Evolutionary conservation across 2,797 vertebrate species (phyloP), one percentile per base, ranked within the genome.

Genomic region (Columba guinea): DNA sequence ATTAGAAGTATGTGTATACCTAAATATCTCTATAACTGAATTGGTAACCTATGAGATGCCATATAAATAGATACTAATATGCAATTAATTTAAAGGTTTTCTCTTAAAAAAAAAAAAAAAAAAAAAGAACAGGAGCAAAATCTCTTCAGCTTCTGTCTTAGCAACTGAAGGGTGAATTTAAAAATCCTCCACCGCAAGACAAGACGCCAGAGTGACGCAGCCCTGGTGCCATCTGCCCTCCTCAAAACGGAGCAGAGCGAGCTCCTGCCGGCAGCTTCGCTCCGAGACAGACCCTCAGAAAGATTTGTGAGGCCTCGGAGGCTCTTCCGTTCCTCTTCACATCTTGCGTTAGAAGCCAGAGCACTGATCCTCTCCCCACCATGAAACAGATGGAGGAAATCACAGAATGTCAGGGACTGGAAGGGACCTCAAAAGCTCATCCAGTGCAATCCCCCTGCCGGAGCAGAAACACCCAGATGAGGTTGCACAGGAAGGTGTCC

Each of bases 11-110:
- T 58, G 84, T 22, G 34, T 10, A 5, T 35, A 73, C 74, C 63
- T 49, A 53, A 92, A 35, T 39, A 80, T 7, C 92, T 75, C 86
- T 69, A 14, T 24, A 89, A 94, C 74, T 39, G 59, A 73, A 65
- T 4, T 46, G 60, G 84, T 53, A 90, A 95, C 90, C 84, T 84
- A 39, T 74, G 86, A 94, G 87, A 95, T 77, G 49, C 46, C 79
- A 79, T 41, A 69, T 13, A 91, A 90, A 95, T 80, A 93, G 87
- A 90, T 16, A 70, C 30, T 73, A 87, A 62, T 16, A 77, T 4
- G 35, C 6, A 67, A 85, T 56, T 52, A 58, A 91, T 83, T 39
- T 60, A 58, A 95, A 93, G 58, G 26, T 30, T 85, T 35, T 34
- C 6, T 48, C 41, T 64, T 12, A 3, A 16, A 23, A 27, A 41